phyloP scores from a whole-genome alignment of 2,797 vertebrate genomes.

The Sebastes reedi region DNA sequence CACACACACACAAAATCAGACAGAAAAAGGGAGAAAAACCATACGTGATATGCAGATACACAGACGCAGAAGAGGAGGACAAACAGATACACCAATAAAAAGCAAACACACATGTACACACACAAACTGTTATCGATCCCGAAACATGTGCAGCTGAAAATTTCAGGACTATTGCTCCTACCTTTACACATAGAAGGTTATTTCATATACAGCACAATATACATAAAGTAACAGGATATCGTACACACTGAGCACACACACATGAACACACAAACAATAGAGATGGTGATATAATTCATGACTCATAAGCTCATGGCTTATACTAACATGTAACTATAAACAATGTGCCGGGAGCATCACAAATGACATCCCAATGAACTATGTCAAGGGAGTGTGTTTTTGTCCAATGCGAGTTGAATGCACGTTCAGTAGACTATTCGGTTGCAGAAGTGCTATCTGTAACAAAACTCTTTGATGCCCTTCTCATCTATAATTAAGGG shows the following conservation, averaged over 20 bases:
- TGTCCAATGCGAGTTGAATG: background rate
- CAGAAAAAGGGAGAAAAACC: background rate
- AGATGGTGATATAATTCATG: background rate
- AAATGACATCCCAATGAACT: background rate
- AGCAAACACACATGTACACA: background rate
- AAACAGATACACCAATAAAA: background rate
- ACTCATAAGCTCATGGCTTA: background rate
- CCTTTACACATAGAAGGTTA: background rate
- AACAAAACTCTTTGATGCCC: background rate
- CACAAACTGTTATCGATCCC: background rate
- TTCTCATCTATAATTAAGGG: background rate
- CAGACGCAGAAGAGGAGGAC: background rate
- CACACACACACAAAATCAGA: background rate
- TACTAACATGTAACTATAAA: background rate
- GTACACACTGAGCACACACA: constrained; percentile 12
- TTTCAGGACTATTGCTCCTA: background rate
- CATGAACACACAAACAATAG: background rate
- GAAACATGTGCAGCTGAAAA: background rate
- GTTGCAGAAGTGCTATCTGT: background rate
- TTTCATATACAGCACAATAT: background rate
- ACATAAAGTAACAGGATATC: background rate
- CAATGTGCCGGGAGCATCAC: background rate
- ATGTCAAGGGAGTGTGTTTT: background rate
- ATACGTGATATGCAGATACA: background rate
- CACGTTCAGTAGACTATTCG: background rate